Evolutionary conservation across 2,797 vertebrate genomes (phyloP).

Genomic region (Lycodopsis pacificus): DNA sequence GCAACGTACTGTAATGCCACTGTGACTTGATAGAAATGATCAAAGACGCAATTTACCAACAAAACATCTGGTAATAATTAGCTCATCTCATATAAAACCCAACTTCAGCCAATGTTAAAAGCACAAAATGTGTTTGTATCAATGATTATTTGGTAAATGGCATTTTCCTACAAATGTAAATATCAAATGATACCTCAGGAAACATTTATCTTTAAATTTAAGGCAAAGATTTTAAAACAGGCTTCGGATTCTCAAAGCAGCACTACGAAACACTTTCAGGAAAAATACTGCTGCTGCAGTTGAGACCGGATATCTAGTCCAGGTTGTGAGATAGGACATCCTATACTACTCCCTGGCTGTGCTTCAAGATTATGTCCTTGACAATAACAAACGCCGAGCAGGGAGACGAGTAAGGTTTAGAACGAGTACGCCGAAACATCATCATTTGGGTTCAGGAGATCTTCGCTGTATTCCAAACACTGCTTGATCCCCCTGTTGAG

Average conservation of each 20-base stretch:
- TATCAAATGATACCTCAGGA: neutral
- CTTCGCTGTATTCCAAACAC: neutral
- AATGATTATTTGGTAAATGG: neutral
- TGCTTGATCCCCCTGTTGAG: constrained; percentile 15
- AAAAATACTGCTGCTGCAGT: neutral
- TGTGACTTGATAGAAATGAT: neutral
- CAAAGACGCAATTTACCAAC: neutral
- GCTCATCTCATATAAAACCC: neutral
- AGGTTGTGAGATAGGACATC: neutral
- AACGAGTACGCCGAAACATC: neutral
- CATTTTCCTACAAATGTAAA: neutral
- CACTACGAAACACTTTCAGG: neutral
- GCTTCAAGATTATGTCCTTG: neutral
- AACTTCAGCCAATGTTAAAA: neutral
- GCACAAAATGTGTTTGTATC: neutral
- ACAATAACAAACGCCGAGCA: neutral
- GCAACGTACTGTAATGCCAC: neutral
- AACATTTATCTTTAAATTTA: neutral
- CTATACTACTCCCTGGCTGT: neutral
- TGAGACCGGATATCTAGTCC: neutral
- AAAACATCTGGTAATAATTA: neutral
- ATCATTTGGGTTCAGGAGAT: constrained; percentile 33
- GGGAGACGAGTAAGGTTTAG: neutral
- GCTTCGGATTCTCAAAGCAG: neutral
- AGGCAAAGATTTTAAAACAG: neutral